Evolutionary conservation across 2,888 invertebrate genomes (phyloP).

Genomic region (Enchytraeus crypticus): DNA sequence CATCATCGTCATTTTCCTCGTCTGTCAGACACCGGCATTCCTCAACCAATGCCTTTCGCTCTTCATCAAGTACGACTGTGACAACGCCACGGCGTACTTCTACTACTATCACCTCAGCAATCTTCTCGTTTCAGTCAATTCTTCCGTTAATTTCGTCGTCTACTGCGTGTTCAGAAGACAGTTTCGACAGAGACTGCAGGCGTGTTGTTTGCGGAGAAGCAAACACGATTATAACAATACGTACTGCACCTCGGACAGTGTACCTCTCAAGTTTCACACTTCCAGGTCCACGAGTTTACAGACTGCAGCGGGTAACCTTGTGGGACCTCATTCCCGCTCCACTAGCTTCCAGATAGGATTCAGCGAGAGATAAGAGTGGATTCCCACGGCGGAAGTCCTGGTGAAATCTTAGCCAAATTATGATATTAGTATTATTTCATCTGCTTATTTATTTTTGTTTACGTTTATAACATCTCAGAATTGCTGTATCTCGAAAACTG

Average conservation of each 20-base stretch:
- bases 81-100: conserved; percentile 22
- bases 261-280: not conserved
- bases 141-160: conserved; percentile 28
- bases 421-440: too few relatives aligned
- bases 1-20: conserved; percentile 27
- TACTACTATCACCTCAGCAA: conserved; percentile 29
- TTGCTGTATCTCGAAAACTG: too few relatives aligned
- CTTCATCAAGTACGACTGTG: conserved; percentile 19
- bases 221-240: not conserved
- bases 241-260: not conserved
- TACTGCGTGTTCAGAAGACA: conserved; percentile 29
- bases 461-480: too few relatives aligned
- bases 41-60: conserved; percentile 25
- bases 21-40: conserved; percentile 29
- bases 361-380: not conserved
- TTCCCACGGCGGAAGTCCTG: too few relatives aligned
- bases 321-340: conserved; percentile 2
- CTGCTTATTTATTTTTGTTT: too few relatives aligned
- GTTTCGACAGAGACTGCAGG: conserved; percentile 23
- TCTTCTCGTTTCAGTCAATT: conserved; percentile 26
- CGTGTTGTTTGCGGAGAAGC: conserved; percentile 14
- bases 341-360: conserved; percentile 5
- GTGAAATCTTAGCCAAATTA: too few relatives aligned
- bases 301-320: not conserved
- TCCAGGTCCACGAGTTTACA: not conserved